A percentile compares a stretch with the other conserved stretches of the same genome.
These are phyloP conservation scores for Drosophila suzukii DNA, from an alignment of 1,140 invertebrate species.

Conservation along the genomic window DNA sequence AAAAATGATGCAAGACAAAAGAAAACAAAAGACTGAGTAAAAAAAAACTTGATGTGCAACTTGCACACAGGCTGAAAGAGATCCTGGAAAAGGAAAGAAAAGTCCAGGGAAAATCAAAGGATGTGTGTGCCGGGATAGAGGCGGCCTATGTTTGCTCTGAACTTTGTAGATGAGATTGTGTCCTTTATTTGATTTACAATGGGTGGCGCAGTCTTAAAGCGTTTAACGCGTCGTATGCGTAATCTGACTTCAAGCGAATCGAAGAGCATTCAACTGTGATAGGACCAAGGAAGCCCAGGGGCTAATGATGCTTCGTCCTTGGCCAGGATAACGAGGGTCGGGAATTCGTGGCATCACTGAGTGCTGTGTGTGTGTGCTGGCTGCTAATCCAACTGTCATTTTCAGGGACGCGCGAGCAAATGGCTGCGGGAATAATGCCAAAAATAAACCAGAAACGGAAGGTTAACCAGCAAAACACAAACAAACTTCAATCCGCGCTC, in stretches of 20 bases:
- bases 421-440: slow-evolving; percentile 67
- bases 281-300: slow-evolving; percentile 18
- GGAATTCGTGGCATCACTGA: slow-evolving; percentile 19
- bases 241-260: slow-evolving; percentile 53
- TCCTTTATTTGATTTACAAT: slow-evolving; percentile 59
- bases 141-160: slow-evolving; percentile 41
- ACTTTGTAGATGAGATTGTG: slow-evolving; percentile 63
- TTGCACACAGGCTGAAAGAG: slow-evolving; percentile 48
- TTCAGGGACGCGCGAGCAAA: slow-evolving; percentile 57
- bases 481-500: slow-evolving; percentile 1
- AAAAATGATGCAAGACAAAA: slow-evolving; percentile 66
- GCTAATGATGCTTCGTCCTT: slow-evolving; percentile 56
- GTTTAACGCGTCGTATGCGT: slow-evolving; percentile 74
- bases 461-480: slow-evolving; percentile 32
- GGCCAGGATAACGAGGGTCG: slow-evolving; percentile 45
- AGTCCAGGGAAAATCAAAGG: slow-evolving; percentile 18
- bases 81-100: slow-evolving; percentile 17
- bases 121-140: slow-evolving; percentile 18
- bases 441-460: slow-evolving; percentile 49
- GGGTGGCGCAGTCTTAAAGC: slow-evolving; percentile 45
- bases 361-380: slow-evolving; percentile 8
- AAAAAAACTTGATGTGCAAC: slow-evolving; percentile 72
- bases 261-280: slow-evolving; percentile 34
- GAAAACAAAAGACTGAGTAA: slow-evolving; percentile 42
- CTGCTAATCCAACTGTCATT: slow-evolving; percentile 71